Evolutionary conservation across 2,113 vertebrate genomes (phyloP).

Genomic region (Phaethon lepturus): DNA sequence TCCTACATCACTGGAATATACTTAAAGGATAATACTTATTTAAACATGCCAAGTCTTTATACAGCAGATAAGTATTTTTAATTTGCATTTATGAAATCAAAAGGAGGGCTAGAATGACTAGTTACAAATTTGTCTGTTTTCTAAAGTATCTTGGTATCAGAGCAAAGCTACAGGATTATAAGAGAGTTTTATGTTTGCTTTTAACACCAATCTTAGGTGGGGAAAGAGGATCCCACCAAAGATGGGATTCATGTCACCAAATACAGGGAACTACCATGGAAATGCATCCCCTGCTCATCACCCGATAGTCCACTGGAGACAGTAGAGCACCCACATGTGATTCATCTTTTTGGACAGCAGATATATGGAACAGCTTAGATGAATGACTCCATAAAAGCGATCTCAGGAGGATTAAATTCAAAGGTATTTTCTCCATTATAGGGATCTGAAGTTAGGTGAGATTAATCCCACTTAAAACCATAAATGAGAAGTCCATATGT

Average conservation of each 20-base stretch:
- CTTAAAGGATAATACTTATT: conserved; percentile 75
- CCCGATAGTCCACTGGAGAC: not conserved
- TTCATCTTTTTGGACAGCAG: not conserved
- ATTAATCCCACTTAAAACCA: not conserved
- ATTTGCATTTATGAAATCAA: conserved; percentile 76
- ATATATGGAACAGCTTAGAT: not conserved
- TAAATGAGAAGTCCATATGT: not conserved
- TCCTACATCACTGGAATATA: conserved; percentile 69
- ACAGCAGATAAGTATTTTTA: conserved; percentile 72
- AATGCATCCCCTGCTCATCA: not conserved
- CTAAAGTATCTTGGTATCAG: not conserved
- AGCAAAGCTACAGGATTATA: not conserved
- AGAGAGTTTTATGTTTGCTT: not conserved
- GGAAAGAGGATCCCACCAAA: not conserved
- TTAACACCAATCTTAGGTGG: not conserved
- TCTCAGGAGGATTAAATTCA: not conserved
- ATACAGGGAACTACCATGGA: not conserved
- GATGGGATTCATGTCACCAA: not conserved
- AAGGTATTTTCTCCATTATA: not conserved
- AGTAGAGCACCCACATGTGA: not conserved
- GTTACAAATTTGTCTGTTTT: conserved; percentile 17
- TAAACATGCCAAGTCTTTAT: conserved; percentile 73
- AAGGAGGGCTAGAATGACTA: conserved; percentile 13
- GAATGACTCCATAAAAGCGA: not conserved
- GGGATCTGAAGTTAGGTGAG: not conserved